Evolutionary conservation across 1,140 invertebrate genomes (phyloP), one percentile per base, ranked within the genome.

Genomic region (Orchesella cincta): DNA sequence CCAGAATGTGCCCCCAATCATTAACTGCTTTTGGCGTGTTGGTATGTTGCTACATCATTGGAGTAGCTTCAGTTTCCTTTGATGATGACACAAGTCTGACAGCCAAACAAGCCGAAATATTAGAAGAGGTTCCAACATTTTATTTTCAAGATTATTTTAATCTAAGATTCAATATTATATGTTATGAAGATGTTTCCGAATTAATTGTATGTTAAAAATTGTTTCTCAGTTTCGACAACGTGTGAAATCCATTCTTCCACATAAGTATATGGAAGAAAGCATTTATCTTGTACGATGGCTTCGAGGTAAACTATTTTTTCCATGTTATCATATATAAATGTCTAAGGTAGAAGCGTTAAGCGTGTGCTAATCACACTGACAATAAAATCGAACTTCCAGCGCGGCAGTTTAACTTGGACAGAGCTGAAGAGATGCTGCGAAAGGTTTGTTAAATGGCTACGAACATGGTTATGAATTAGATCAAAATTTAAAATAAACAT

Each of bases 261-360:
- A 33, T 67, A 67, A 67, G n/a, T 67, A 67, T 31, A 67, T 67
- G 62, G 62, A 67, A 8, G 62, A 67, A 67, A 67, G 62, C 23
- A 67, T 67, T 67, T 67, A 31, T 29, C 23, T 67, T 3, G 31
- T 67, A 8, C 26, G 31, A 31, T 67, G 62, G 62, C 62, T 67
- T 5, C 62, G 62, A 18, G 62, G 62, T 67, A 67, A 18, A 62
- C 20, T 20, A 46, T 46, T 46, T 8, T 46, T 12, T 46, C 39
- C 8, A 46, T 46, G 8, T 46, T 46, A 20, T 46, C 39, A 46
- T 8, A 46, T 46, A 18, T 8, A 5, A 46, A 46, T 5, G 39
- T 5, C 39, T 46, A 46, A 46, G 5, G 39, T 46, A 8, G 18
- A 46, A 46, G 5, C 5, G 18, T 46, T 46, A 18, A 46, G 5